Base-by-base conservation (phyloP, 2,888 invertebrate genomes). In the Fragum whitleyi region DNA sequence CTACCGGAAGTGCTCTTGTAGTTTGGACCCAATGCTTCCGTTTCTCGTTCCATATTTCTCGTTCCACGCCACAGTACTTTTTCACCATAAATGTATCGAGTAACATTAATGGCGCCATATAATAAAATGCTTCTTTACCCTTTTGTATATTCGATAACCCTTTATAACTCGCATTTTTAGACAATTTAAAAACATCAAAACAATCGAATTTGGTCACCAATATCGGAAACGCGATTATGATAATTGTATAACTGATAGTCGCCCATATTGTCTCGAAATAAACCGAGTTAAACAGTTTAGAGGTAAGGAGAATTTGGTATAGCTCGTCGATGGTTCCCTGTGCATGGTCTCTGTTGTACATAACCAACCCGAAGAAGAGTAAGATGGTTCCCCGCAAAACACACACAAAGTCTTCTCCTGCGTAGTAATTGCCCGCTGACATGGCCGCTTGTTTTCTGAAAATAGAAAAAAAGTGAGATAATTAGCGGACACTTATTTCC, bases 221-320 rank as follows among this genome's bases (percentile, higher is more conserved):
- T 61, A 85, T 89, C 0, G 91, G 91, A 61, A 89, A 88, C 0
- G 88, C 29, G 0, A 83, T 77, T 5, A 90, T 86, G n/a, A 91
- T 74, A 6, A 87, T 28, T 0, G 86, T 81, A 51, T 90, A 92
- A 39, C 84, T 83, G n/a, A 89, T 61, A 0, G 90, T 90, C 0
- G 89, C 86, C 70, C 83, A 90, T 84, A 85, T 87, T 3, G 91
- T 92, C 74, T 92, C 92, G 77, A 92, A 92, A 81, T 92, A 92
- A 21, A 91, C 92, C 2, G 87, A 90, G 59, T 88, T 90, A 75
- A 89, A 92, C 23, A 89, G 39, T 80, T 81, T 77, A 1, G 83
- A 76, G 3, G 70, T 23, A 1, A 79, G 67, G 14, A 91, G 77
- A 9, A 9, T 7, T 6, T 42, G 0, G 29, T 75, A 68, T 6